Evolutionary conservation across 1,140 invertebrate species (phyloP), one percentile per base, ranked within the genome.

Genomic region (Anagrus nilaparvatae): DNA sequence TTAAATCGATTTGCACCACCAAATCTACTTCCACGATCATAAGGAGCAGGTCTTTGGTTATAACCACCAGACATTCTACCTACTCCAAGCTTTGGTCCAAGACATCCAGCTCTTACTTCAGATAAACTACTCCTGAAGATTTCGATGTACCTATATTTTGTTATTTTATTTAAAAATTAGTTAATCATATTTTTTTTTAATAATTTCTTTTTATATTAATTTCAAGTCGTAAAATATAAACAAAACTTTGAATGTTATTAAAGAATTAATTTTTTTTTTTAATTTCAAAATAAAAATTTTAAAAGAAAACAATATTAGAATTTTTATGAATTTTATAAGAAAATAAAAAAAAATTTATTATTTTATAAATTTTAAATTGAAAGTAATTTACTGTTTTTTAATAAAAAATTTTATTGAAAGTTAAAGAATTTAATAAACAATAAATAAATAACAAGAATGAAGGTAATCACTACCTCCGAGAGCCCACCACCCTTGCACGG

Each of bases 71-170:
- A 89, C 62, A 67, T 63, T 21, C 67, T 70, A 54, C 68, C 75
- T 53, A 69, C 77, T 25, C 70, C 55, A 69, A 79, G 77, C 60
- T 75, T 71, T 17, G 70, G 74, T 0, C 76, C 76, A 44, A 81
- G 67, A 42, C 78, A 81, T 93, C 63, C 58, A 44, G 74, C 72
- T 16, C 78, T 74, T 29, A 87, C 79, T 69, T 94, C 88, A 34
- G 80, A 77, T 42, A 87, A 74, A 48, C 79, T 86, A 63, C 86
- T 91, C 57, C 86, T 76, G 74, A 94, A 95, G 65, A 94, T 88
- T 70, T 95, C 90, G 61, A 94, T 93, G 71, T 94, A 94, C 70
- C 90, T 94, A 63, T 60, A 47, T 54, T n/a, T n/a, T n/a, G n/a
- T n/a, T n/a, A n/a, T n/a, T n/a, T n/a, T n/a, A n/a, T n/a, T n/a